Evolutionary conservation across 2,888 invertebrate species (phyloP).

Genomic region (Temnothorax rugatulus): DNA sequence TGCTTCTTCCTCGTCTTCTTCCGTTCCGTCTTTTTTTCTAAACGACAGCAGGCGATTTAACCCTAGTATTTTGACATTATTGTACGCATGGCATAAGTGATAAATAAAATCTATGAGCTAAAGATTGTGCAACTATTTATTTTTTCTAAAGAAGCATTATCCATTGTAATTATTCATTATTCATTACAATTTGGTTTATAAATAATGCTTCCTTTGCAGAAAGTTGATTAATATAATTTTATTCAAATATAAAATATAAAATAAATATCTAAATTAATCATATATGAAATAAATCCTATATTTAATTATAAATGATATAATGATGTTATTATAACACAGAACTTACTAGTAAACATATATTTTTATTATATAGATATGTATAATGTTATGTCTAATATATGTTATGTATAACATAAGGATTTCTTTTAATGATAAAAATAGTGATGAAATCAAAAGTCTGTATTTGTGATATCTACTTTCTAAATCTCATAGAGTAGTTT

Average conservation of each 20-base stretch:
- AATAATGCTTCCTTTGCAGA: neutral
- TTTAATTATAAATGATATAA: neutral
- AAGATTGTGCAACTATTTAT: neutral
- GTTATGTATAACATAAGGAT: neutral
- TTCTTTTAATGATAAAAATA: neutral
- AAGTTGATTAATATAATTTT: neutral
- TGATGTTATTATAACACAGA: neutral
- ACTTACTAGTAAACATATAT: neutral
- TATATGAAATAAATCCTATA: neutral
- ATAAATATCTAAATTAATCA: neutral
- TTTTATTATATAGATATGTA: neutral
- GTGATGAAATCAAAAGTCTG: neutral
- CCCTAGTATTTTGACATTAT: conserved; percentile 19
- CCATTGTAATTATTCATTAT: no score
- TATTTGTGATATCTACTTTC: neutral
- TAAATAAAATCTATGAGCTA: neutral
- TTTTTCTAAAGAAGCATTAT: neutral
- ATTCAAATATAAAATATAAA: neutral
- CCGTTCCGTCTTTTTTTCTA: conserved; percentile 32
- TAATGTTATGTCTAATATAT: no score
- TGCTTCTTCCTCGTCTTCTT: conserved; percentile 55
- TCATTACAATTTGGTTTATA: neutral
- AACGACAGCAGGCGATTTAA: conserved; percentile 47
- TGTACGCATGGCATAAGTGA: neutral
- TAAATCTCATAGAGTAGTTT: no score